Evolutionary conservation across 2,888 invertebrate genomes (phyloP).

Genomic region (Pasiphila rectangulata): DNA sequence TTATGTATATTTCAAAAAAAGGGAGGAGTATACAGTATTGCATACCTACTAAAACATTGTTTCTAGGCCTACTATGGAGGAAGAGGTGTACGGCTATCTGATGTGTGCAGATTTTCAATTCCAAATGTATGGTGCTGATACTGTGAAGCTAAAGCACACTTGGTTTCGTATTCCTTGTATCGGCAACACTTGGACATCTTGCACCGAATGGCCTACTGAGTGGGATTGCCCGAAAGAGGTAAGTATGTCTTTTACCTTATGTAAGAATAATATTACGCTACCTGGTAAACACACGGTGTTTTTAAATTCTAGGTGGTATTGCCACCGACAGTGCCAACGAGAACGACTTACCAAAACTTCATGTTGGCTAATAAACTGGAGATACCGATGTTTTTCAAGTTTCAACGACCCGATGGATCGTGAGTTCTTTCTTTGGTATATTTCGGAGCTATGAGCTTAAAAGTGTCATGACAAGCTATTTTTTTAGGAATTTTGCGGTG

Average conservation of each 20-base stretch:
- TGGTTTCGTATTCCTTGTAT: slow-evolving; percentile 73
- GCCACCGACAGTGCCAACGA: slow-evolving; percentile 70
- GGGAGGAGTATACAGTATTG: background rate
- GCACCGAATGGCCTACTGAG: slow-evolving; percentile 62
- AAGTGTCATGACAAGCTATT: background rate
- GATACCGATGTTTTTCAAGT: slow-evolving; percentile 66
- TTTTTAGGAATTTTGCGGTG: slow-evolving; percentile 52
- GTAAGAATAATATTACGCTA: background rate
- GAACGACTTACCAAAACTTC: slow-evolving; percentile 66
- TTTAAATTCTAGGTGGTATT: slow-evolving; percentile 50
- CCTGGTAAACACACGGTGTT: background rate
- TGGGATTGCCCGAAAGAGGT: slow-evolving; percentile 70
- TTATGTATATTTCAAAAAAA: background rate
- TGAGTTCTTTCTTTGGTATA: slow-evolving; percentile 46
- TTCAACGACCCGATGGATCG: slow-evolving; percentile 60
- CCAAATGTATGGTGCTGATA: slow-evolving; percentile 41
- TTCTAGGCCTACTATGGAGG: slow-evolving; percentile 58
- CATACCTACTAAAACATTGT: background rate
- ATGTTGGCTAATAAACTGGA: slow-evolving; percentile 68
- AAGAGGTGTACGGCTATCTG: slow-evolving; percentile 63
- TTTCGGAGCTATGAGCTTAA: too few relatives aligned
- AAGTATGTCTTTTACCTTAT: background rate
- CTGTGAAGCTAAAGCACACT: slow-evolving; percentile 54
- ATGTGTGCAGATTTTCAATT: slow-evolving; percentile 68
- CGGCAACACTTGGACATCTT: slow-evolving; percentile 68